A percentile compares a stretch with the other conserved stretches of the same genome.
phyloP scores from a whole-genome alignment of 2,797 vertebrate species.

The Falco rusticolus region DNA sequence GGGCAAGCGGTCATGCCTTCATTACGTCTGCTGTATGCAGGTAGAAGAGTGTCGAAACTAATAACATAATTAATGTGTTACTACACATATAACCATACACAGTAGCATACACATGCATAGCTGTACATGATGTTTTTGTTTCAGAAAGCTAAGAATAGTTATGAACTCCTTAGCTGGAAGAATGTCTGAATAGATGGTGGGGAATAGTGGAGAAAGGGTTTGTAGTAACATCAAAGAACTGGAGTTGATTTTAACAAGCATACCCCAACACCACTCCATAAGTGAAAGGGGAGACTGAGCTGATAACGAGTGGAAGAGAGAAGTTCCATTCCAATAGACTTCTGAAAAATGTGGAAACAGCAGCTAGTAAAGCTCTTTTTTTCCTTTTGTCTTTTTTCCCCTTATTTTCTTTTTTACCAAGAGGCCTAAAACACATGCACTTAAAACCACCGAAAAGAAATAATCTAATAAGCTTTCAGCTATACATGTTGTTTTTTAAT shows the following conservation, averaged over 20 bases:
- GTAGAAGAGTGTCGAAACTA: neutral
- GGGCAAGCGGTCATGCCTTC: accelerated
- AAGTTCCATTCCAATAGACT: neutral
- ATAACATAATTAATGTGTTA: neutral
- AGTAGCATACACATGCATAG: neutral
- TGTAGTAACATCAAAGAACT: neutral
- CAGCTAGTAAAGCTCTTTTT: neutral
- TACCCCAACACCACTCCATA: neutral
- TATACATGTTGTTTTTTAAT: constrained; percentile 23
- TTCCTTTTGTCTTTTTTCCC: neutral
- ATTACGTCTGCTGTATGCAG: neutral
- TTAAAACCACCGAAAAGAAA: neutral
- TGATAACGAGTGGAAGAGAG: neutral
- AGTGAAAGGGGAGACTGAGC: neutral
- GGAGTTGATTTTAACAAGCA: neutral
- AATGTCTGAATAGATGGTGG: neutral
- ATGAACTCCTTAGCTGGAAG: neutral
- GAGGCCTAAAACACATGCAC: neutral
- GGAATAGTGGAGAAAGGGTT: neutral
- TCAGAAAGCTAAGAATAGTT: neutral
- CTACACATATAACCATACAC: neutral
- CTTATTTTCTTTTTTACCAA: neutral
- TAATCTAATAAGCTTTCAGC: neutral
- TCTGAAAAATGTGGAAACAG: neutral
- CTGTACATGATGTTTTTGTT: neutral